Evolutionary conservation across 2,888 invertebrate genomes (phyloP).

Genomic region (Rambutsinella grinnellia): DNA sequence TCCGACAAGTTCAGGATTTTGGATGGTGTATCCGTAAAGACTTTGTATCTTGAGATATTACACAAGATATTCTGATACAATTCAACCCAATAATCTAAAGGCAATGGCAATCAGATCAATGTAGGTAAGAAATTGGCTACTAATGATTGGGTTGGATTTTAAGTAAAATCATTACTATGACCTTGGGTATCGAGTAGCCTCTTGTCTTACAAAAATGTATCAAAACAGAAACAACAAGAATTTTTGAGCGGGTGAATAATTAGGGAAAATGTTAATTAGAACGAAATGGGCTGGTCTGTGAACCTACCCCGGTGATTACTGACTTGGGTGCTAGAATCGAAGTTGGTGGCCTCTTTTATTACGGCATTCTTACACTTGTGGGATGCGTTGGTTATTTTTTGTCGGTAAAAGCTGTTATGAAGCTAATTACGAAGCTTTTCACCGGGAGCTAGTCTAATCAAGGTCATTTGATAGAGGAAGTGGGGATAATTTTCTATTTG

Average conservation of each 20-base stretch:
- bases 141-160: neutral
- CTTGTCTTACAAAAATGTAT: neutral
- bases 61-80: no score
- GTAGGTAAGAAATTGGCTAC: neutral
- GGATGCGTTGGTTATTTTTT: no score
- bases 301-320: conserved; percentile 12
- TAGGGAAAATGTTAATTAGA: conserved; percentile 28
- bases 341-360: conserved; percentile 26
- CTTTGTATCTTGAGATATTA: no score
- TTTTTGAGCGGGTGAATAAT: conserved; percentile 1
- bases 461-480: no score
- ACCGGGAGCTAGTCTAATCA: no score
- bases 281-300: conserved; percentile 20
- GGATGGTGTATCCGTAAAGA: neutral
- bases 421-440: no score
- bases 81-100: no score
- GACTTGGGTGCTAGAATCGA: neutral
- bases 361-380: no score
- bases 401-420: no score
- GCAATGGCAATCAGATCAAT: no score
- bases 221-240: conserved; percentile 1
- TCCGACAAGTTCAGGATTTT: neutral
- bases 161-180: conserved; percentile 5
- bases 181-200: conserved; percentile 10
- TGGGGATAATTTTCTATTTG: no score